Percentiles rank a stretch among this genome's conserved stretches.
Conservation (phyloP, 2,113 vertebrate genomes). For the Crypturellus undulatus region DNA sequence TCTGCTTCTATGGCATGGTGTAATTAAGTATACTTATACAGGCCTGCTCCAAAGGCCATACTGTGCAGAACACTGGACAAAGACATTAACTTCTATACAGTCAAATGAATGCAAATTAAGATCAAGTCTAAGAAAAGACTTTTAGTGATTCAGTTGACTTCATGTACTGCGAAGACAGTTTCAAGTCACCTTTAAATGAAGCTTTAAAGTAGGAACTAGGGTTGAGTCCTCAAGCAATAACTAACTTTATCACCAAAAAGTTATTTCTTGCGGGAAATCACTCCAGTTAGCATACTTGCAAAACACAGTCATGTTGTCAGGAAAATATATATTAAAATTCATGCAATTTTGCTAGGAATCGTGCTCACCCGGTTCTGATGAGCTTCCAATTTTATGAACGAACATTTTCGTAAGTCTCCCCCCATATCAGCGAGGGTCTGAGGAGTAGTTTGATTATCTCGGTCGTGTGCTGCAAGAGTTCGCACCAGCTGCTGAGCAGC, state of each 20-base stretch:
- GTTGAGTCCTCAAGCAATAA: neutral
- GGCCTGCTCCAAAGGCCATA: neutral
- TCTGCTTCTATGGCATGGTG: neutral
- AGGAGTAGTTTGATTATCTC: slow-evolving; percentile 91
- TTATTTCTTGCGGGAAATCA: neutral
- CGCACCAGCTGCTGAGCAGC: slow-evolving; percentile 96
- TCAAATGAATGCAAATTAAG: neutral
- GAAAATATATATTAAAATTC: neutral
- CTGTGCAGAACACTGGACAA: neutral
- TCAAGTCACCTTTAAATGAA: neutral
- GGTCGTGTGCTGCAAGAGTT: slow-evolving; percentile 94
- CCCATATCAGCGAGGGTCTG: slow-evolving; percentile 96
- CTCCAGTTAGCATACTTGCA: fast-evolving
- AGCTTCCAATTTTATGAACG: slow-evolving; percentile 94
- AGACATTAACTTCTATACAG: neutral
- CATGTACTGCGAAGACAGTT: neutral
- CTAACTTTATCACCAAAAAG: neutral
- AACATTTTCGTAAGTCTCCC: slow-evolving; percentile 94
- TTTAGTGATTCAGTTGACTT: neutral
- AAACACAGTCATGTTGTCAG: neutral
- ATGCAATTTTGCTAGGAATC: neutral
- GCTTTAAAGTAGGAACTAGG: neutral
- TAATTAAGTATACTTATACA: neutral
- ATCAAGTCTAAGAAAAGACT: neutral
- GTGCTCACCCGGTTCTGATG: slow-evolving; percentile 93